Percentiles rank a stretch among this genome's conserved stretches.
Conservation (phyloP, 2,797 vertebrate genomes). For the Ara ararauna region DNA sequence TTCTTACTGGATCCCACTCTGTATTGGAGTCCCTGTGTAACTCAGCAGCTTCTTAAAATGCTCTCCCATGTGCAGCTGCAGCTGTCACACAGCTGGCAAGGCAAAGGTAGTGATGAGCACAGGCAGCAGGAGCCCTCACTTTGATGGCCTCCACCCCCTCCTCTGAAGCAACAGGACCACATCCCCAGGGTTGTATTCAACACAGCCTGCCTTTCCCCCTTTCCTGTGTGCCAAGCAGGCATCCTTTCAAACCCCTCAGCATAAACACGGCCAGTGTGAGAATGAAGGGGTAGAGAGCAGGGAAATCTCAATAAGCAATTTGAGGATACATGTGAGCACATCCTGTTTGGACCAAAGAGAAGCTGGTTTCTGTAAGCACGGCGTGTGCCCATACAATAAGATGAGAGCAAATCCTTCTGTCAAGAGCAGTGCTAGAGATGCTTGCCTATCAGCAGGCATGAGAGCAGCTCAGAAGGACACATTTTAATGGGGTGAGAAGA, state of each 20-base stretch:
- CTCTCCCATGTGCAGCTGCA: not conserved
- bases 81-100: not conserved
- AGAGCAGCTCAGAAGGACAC: rapidly evolving
- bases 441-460: not conserved
- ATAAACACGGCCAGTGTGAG: not conserved
- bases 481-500: not conserved
- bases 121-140: not conserved
- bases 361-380: not conserved
- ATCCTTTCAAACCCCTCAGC: not conserved
- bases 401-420: not conserved
- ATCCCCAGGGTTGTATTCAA: not conserved
- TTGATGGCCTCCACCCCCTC: not conserved
- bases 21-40: not conserved
- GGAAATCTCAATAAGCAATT: not conserved
- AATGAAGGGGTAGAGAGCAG: not conserved
- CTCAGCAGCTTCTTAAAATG: not conserved
- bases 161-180: not conserved
- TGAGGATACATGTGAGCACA: not conserved
- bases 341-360: not conserved
- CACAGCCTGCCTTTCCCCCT: not conserved
- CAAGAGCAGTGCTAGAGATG: not conserved
- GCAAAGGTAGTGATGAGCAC: not conserved
- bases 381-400: rapidly evolving
- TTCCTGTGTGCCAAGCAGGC: rapidly evolving
- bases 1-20: not conserved